Percentiles rank a stretch among this genome's conserved stretches.
Evolutionary conservation across 2,113 vertebrate species (phyloP).

Genomic region (Planiliza haematocheilus): DNA sequence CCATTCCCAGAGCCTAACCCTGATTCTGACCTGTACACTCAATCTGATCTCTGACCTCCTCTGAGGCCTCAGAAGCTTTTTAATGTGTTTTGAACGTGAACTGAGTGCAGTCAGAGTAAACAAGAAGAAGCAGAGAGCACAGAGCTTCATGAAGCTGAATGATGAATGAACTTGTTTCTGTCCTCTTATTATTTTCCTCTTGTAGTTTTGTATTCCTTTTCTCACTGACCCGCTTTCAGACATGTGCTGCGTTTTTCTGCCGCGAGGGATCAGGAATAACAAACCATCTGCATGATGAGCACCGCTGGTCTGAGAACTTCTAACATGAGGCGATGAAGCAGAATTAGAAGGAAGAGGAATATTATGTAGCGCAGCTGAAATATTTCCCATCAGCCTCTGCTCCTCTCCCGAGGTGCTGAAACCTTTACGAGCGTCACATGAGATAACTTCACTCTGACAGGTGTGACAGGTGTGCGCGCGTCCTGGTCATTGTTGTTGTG

Average conservation of each 20-base stretch:
- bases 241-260: slow-evolving; percentile 16
- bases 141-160: neutral
- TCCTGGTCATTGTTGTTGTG: neutral
- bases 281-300: slow-evolving; percentile 6
- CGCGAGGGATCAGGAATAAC: neutral
- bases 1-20: neutral
- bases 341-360: no score
- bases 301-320: no score
- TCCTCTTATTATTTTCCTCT: slow-evolving; percentile 2
- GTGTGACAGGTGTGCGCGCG: neutral
- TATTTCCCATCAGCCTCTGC: slow-evolving; percentile 9
- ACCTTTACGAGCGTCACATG: no score
- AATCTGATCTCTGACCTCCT: neutral
- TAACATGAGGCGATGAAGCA: no score
- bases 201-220: neutral
- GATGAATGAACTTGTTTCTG: neutral
- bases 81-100: no score
- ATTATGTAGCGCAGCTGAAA: neutral
- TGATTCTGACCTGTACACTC: neutral
- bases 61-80: no score
- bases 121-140: no score
- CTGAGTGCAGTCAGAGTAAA: no score
- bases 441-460: slow-evolving; percentile 2
- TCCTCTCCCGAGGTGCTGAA: neutral
- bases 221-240: slow-evolving; percentile 30